Evolutionary conservation across 1,140 invertebrate genomes (phyloP).

Genomic region (Dendroctonus ponderosae): DNA sequence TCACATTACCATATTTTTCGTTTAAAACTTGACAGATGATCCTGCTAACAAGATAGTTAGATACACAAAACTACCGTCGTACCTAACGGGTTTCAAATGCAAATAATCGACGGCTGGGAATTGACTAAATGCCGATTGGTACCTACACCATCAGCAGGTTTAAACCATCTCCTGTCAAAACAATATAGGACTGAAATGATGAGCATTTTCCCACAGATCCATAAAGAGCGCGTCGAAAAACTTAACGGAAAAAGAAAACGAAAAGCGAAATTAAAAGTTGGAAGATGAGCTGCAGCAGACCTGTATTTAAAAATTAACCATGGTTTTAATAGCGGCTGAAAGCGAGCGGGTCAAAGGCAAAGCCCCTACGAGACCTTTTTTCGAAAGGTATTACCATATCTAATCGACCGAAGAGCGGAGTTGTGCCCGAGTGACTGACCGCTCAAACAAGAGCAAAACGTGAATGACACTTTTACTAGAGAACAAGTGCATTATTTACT

Average conservation of each 20-base stretch:
- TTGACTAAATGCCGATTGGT: too few species aligned
- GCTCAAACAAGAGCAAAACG: conserved; percentile 27
- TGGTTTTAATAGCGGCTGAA: conserved; percentile 26
- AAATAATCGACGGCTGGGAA: too few species aligned
- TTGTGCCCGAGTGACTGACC: conserved; percentile 27
- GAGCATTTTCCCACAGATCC: conserved; percentile 21
- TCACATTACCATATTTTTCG: too few species aligned
- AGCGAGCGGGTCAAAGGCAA: conserved; percentile 29
- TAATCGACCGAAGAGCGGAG: conserved; percentile 22
- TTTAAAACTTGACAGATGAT: too few species aligned
- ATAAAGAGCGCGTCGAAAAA: conserved; percentile 7
- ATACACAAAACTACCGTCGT: too few species aligned
- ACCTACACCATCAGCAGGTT: too few species aligned
- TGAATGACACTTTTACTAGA: conserved; percentile 25
- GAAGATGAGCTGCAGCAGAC: conserved; percentile 24
- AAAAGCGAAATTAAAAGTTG: conserved; percentile 23
- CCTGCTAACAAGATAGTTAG: too few species aligned
- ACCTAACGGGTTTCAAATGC: too few species aligned
- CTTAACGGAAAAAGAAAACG: neutral
- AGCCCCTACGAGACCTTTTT: conserved; percentile 30
- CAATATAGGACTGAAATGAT: too few species aligned
- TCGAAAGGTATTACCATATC: conserved; percentile 31
- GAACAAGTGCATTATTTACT: neutral
- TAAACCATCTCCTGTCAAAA: too few species aligned
- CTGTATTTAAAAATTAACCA: conserved; percentile 32